phyloP scores from a whole-genome alignment of 2,888 invertebrate species.

The Tetanocera ferruginea region DNA sequence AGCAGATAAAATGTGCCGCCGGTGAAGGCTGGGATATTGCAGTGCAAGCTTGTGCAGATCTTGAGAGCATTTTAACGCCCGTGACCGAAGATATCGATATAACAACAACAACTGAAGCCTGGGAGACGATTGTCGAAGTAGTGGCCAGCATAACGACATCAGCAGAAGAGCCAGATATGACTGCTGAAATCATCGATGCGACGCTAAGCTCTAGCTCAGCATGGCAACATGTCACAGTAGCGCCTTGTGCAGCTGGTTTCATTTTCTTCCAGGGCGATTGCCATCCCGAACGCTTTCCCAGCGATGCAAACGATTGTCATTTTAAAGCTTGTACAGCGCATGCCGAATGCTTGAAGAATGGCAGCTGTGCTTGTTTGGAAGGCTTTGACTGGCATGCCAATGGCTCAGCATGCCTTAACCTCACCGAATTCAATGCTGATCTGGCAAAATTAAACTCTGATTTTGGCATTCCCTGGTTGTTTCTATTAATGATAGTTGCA shows the following conservation, averaged over 20 bases:
- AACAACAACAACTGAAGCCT: background rate
- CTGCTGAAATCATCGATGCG: background rate
- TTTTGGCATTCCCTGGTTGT: background rate
- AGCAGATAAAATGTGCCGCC: background rate
- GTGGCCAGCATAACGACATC: background rate
- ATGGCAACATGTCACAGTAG: background rate
- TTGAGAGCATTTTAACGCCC: background rate
- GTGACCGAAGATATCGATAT: no score
- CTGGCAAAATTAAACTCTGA: background rate
- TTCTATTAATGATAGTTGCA: background rate
- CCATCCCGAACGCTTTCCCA: constrained; percentile 55
- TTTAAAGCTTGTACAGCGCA: constrained; percentile 35
- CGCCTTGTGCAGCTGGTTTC: constrained; percentile 50
- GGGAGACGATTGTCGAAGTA: background rate
- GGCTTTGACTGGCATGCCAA: background rate
- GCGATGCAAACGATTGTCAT: constrained; percentile 50
- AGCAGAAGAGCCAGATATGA: background rate
- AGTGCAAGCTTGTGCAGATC: background rate
- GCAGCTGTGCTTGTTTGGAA: background rate
- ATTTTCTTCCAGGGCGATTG: constrained; percentile 56
- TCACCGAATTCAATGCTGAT: background rate
- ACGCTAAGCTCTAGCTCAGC: background rate
- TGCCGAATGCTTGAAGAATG: constrained; percentile 1
- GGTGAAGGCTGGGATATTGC: background rate
- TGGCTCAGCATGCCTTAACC: background rate